Conservation (phyloP, 2,113 vertebrate genomes). For the Aleadryas rufinucha region DNA sequence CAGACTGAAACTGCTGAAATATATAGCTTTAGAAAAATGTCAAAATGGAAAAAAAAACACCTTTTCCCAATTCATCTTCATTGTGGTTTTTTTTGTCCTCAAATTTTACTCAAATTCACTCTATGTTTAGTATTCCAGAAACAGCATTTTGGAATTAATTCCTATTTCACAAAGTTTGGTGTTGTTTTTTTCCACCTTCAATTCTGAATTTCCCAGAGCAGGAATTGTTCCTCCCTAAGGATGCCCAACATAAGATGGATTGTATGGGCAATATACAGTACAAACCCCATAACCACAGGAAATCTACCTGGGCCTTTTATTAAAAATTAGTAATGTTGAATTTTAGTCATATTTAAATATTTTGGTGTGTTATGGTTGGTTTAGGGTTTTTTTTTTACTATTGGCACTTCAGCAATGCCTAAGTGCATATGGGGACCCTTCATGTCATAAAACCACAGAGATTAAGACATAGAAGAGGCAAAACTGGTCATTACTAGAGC, state of each 20-base stretch:
- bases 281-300: background rate
- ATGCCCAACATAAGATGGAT: background rate
- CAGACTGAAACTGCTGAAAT: background rate
- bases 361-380: background rate
- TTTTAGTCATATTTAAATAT: background rate
- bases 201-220: background rate
- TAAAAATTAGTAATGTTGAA: background rate
- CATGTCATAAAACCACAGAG: background rate
- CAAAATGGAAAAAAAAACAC: background rate
- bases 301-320: background rate
- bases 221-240: background rate
- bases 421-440: background rate
- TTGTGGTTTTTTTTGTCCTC: background rate
- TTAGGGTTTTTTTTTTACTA: background rate
- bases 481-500: background rate
- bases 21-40: background rate
- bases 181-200: background rate
- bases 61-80: background rate
- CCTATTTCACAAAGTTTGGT: background rate
- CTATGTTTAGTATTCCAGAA: background rate
- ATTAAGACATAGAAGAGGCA: background rate
- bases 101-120: background rate
- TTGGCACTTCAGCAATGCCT: background rate
- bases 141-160: background rate
- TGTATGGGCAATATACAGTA: background rate